A percentile compares a stretch with the other conserved stretches of the same genome.
Evolutionary conservation across 2,797 vertebrate species (phyloP).

Genomic region (Cottoperca gobio): DNA sequence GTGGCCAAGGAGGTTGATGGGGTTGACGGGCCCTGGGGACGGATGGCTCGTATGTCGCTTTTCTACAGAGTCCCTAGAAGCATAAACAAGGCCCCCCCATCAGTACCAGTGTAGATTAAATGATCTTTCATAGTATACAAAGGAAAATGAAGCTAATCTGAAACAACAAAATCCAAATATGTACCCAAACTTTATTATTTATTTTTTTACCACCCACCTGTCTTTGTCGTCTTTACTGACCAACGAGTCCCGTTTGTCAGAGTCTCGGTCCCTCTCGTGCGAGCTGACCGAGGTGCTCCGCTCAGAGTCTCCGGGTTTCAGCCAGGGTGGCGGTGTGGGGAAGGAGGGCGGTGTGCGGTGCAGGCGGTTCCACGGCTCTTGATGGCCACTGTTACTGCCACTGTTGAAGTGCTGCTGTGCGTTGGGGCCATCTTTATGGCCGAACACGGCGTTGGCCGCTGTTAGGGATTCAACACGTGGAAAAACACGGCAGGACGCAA

Average conservation of each 20-base stretch:
- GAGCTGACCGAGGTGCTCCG: constrained; percentile 93
- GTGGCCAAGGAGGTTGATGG: constrained; percentile 90
- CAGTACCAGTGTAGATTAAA: background rate
- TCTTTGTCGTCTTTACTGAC: constrained; percentile 97
- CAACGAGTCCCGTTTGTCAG: constrained; percentile 92
- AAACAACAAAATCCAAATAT: background rate
- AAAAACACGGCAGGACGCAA: constrained; percentile 70
- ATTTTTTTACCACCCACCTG: constrained; percentile 82
- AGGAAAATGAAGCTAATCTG: background rate
- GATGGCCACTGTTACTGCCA: constrained; percentile 89
- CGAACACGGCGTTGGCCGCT: constrained; percentile 95
- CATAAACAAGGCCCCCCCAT: constrained; percentile 3
- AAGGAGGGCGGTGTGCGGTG: constrained; percentile 98
- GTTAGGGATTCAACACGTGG: constrained; percentile 79
- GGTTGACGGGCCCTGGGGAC: constrained; percentile 91
- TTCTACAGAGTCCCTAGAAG: constrained; percentile 90
- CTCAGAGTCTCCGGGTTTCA: constrained; percentile 96
- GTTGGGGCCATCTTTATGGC: constrained; percentile 95
- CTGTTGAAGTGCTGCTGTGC: constrained; percentile 89
- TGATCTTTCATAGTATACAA: background rate
- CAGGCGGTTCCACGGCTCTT: constrained; percentile 98
- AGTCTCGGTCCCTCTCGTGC: constrained; percentile 94
- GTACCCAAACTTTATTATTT: background rate
- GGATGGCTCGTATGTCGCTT: constrained; percentile 94
- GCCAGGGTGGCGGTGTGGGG: constrained; percentile 98